phyloP scores from a whole-genome alignment of 2,797 vertebrate genomes.

The Scyliorhinus canicula region DNA sequence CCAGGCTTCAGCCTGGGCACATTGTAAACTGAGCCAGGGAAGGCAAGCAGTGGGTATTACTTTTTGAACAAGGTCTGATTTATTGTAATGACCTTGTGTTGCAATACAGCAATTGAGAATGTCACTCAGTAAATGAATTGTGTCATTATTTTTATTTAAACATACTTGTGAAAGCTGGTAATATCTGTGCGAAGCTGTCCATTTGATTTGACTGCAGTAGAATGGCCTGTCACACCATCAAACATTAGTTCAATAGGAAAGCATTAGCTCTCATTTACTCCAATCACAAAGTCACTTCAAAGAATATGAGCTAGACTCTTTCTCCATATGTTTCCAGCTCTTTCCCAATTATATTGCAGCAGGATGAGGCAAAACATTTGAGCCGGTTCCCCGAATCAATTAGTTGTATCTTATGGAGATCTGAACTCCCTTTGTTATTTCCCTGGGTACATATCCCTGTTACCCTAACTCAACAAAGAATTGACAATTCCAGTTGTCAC shows the following conservation, averaged over 20 bases:
- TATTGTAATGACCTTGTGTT: neutral
- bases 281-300: neutral
- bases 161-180: neutral
- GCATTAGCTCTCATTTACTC: neutral
- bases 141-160: too few species aligned
- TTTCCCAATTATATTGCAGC: neutral
- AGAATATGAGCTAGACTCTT: neutral
- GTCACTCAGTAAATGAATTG: too few species aligned
- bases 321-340: neutral
- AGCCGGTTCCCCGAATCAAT: neutral
- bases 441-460: neutral
- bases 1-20: neutral
- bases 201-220: neutral
- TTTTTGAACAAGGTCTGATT: neutral
- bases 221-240: neutral
- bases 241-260: neutral
- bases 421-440: neutral
- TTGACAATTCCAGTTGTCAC: neutral
- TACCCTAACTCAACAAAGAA: neutral
- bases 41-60: neutral
- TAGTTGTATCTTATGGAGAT: neutral
- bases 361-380: neutral
- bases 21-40: neutral
- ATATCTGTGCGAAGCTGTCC: neutral
- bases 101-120: neutral